Conservation (phyloP, 1,140 invertebrate species). For the Polypedilum pembai region DNA sequence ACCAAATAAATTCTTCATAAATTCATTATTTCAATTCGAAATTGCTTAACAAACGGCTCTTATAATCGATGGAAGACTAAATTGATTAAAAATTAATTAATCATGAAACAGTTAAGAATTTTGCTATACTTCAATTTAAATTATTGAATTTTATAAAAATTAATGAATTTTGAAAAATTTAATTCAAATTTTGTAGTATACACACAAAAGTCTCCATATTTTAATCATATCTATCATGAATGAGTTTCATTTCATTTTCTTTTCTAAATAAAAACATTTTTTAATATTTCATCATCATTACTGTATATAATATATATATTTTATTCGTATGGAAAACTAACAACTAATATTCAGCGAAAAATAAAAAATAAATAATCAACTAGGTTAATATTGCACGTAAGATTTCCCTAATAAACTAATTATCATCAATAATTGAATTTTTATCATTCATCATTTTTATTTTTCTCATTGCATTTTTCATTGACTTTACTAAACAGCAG, state of each 20-base stretch:
- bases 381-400: constrained; percentile 28
- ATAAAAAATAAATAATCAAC: constrained; percentile 25
- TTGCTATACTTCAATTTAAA: too few species aligned
- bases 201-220: too few species aligned
- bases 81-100: too few species aligned
- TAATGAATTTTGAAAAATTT: too few species aligned
- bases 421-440: background rate
- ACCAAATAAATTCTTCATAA: too few species aligned
- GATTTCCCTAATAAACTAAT: constrained; percentile 26
- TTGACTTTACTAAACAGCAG: constrained; percentile 16
- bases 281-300: background rate
- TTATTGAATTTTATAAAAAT: too few species aligned
- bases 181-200: too few species aligned
- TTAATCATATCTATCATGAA: too few species aligned
- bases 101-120: too few species aligned
- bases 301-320: background rate
- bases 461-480: background rate
- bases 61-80: too few species aligned
- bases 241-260: background rate
- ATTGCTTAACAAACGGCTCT: too few species aligned
- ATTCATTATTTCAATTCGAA: too few species aligned
- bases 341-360: constrained; percentile 2
- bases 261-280: background rate
- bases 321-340: background rate
- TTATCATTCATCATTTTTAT: background rate